A percentile compares a stretch with the other conserved stretches of the same genome.
Evolutionary conservation across 2,888 invertebrate genomes (phyloP).

Genomic region (Drosophila barbarae): DNA sequence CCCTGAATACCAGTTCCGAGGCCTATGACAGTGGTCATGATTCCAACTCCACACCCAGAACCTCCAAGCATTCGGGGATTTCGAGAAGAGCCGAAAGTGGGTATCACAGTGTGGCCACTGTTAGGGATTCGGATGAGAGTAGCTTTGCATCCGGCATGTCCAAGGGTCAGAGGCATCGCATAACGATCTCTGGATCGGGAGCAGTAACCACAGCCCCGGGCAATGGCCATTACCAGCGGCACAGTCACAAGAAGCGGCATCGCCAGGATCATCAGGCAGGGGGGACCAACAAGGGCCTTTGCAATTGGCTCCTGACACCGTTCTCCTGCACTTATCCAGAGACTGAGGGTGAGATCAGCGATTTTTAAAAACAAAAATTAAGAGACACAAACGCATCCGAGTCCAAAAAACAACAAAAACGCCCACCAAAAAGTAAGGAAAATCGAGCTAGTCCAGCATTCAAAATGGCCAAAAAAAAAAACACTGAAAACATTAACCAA

Average conservation of each 20-base stretch:
- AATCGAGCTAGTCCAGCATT: constrained; percentile 56
- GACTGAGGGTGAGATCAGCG: constrained; percentile 85
- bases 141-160: constrained; percentile 87
- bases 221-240: constrained; percentile 54
- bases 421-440: constrained; percentile 54
- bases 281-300: constrained; percentile 85
- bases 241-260: constrained; percentile 78
- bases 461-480: constrained; percentile 50
- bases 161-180: constrained; percentile 78
- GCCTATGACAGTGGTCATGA: constrained; percentile 92
- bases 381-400: constrained; percentile 4
- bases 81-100: constrained; percentile 92
- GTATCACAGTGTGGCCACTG: constrained; percentile 89
- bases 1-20: constrained; percentile 80
- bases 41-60: constrained; percentile 87
- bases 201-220: constrained; percentile 16
- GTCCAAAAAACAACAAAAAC: constrained; percentile 20
- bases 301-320: constrained; percentile 88
- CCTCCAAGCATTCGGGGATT: constrained; percentile 89
- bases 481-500: constrained; percentile 29
- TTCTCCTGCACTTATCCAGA: constrained; percentile 89
- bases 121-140: constrained; percentile 91
- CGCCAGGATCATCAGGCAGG: constrained; percentile 81
- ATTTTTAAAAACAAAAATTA: constrained; percentile 78
- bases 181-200: constrained; percentile 61